Conservation (phyloP, 2,113 vertebrate genomes). For the Thunnus thynnus region DNA sequence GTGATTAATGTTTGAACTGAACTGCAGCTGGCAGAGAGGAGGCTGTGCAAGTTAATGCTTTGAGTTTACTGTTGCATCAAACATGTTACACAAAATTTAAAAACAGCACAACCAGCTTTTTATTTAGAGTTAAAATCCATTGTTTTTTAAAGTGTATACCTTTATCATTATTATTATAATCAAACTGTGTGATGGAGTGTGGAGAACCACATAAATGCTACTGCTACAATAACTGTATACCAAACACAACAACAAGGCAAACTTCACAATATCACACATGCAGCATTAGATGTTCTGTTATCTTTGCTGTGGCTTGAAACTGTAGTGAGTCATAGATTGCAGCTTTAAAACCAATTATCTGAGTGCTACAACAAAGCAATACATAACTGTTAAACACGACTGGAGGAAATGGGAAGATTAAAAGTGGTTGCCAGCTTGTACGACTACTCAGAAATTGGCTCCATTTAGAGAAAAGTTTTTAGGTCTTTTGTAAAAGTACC, state of each 20-base stretch:
- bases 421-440: not conserved
- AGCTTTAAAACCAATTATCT: not conserved
- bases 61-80: not conserved
- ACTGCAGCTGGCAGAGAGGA: slow-evolving; percentile 11
- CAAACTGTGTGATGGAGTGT: not conserved
- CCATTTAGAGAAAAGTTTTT: too few relatives aligned
- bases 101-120: too few relatives aligned
- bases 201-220: not conserved
- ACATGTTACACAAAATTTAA: not conserved
- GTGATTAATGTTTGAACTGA: slow-evolving; percentile 73
- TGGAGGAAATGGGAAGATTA: not conserved
- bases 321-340: not conserved
- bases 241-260: not conserved
- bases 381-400: not conserved
- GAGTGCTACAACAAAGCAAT: not conserved
- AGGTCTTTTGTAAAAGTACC: too few relatives aligned
- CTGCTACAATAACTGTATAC: not conserved
- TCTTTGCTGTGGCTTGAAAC: not conserved
- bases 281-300: not conserved
- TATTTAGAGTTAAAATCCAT: not conserved
- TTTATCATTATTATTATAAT: not conserved
- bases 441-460: too few relatives aligned
- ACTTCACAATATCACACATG: too few relatives aligned
- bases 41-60: not conserved
- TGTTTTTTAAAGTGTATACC: not conserved